phyloP scores from a whole-genome alignment of 2,888 invertebrate species.

The Agrochola litura region DNA sequence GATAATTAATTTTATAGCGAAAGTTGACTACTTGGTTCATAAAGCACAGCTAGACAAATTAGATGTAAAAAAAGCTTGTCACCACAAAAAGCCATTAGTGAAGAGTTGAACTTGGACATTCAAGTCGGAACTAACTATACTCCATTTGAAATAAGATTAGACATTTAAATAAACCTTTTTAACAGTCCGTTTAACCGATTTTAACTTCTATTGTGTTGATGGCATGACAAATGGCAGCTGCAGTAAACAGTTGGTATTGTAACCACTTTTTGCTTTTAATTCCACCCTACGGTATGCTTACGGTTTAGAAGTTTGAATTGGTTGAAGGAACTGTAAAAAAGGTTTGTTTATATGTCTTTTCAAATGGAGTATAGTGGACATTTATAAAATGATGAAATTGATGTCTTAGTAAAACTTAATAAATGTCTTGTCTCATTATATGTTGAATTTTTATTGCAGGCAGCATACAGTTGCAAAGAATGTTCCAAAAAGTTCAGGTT shows the following conservation, averaged over 20 bases:
- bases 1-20: not conserved
- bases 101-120: slow-evolving; percentile 6
- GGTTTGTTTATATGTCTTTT: no score
- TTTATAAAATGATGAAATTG: not conserved
- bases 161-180: no score
- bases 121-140: not conserved
- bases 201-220: no score
- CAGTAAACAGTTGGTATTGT: no score
- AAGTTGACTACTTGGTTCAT: not conserved
- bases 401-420: not conserved
- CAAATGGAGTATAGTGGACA: no score
- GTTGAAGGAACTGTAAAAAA: no score
- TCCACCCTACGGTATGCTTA: no score
- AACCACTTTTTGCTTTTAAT: no score
- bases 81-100: not conserved
- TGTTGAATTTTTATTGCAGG: slow-evolving; percentile 53
- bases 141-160: no score
- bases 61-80: not conserved
- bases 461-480: slow-evolving; percentile 82
- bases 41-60: not conserved
- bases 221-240: no score
- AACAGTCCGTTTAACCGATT: no score
- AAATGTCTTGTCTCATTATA: not conserved
- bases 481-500: slow-evolving; percentile 94
- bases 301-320: no score